These are phyloP conservation scores for Mechanitis messenoides DNA, from an alignment of 2,888 invertebrate species.

Conservation along the genomic window DNA sequence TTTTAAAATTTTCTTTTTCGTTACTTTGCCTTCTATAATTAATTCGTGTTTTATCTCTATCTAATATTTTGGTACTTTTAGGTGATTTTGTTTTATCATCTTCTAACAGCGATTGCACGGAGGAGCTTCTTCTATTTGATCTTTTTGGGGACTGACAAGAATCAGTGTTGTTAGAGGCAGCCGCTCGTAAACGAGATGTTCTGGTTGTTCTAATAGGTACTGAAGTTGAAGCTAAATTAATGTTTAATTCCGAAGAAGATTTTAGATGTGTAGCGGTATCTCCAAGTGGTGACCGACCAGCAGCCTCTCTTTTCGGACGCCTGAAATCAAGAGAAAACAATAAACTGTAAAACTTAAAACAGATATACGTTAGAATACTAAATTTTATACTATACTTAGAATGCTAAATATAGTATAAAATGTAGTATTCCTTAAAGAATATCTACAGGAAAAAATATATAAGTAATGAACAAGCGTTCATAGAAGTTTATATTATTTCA, in stretches of 20 bases:
- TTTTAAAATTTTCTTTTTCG: slow-evolving; percentile 63
- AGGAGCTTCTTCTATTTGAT: slow-evolving; percentile 64
- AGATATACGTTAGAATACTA: background rate
- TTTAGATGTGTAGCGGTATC: slow-evolving; percentile 56
- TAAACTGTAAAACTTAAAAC: background rate
- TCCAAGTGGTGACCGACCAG: slow-evolving; percentile 49
- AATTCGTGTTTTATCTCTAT: slow-evolving; percentile 59
- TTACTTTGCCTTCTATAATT: slow-evolving; percentile 49
- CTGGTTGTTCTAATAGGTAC: slow-evolving; percentile 82
- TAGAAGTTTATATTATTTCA: no score
- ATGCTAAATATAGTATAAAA: no score
- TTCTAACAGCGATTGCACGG: slow-evolving; percentile 60
- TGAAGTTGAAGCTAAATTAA: slow-evolving; percentile 63
- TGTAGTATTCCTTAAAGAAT: no score
- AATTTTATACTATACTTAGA: no score
- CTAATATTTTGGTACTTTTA: slow-evolving; percentile 59
- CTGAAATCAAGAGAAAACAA: slow-evolving; percentile 49
- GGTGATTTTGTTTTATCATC: slow-evolving; percentile 55
- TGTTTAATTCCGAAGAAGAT: slow-evolving; percentile 69
- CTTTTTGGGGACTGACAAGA: slow-evolving; percentile 51
- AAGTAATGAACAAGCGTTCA: no score
- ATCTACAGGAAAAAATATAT: no score
- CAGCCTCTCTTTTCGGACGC: slow-evolving; percentile 50
- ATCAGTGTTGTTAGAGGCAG: slow-evolving; percentile 69
- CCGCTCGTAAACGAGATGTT: slow-evolving; percentile 83